A percentile compares a stretch with the other conserved stretches of the same genome.
Evolutionary conservation across 2,888 invertebrate species (phyloP).

Genomic region (Neocrepidodera transversa): DNA sequence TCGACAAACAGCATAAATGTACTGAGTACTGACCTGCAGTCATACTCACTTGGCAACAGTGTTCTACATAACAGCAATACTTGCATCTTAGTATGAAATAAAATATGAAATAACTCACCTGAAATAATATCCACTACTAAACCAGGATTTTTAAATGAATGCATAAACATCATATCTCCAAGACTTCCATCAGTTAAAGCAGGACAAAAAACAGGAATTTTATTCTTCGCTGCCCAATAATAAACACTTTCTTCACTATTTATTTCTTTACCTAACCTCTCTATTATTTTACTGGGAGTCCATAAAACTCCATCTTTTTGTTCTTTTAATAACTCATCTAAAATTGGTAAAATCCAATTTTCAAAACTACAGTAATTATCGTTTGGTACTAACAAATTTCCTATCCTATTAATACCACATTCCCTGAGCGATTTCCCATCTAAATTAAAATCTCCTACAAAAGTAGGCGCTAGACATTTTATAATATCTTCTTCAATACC

Average conservation of each 20-base stretch:
- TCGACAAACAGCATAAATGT: no score
- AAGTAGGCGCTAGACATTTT: constrained; percentile 96
- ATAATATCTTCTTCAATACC: constrained; percentile 99
- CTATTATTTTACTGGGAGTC: constrained; percentile 91
- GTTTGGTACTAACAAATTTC: constrained; percentile 96
- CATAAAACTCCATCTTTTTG: constrained; percentile 79
- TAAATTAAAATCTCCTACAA: constrained; percentile 87
- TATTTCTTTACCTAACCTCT: constrained; percentile 88
- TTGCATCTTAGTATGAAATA: no score
- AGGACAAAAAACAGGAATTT: constrained; percentile 97
- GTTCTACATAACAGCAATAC: no score
- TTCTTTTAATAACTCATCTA: constrained; percentile 89
- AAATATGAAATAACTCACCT: no score
- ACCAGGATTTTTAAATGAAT: constrained; percentile 92
- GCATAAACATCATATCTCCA: constrained; percentile 99
- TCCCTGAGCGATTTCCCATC: constrained; percentile 81
- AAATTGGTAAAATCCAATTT: constrained; percentile 93
- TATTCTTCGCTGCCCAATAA: constrained; percentile 96
- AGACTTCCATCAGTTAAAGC: constrained; percentile 97
- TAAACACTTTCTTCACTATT: constrained; percentile 91
- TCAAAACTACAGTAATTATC: constrained; percentile 84
- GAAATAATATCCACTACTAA: constrained; percentile 91
- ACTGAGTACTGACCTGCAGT: no score
- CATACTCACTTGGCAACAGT: no score
- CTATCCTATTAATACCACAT: constrained; percentile 83